Evolutionary conservation across 1,140 invertebrate species (phyloP), one percentile per base, ranked within the genome.

Genomic region (Saxidomus purpurata): DNA sequence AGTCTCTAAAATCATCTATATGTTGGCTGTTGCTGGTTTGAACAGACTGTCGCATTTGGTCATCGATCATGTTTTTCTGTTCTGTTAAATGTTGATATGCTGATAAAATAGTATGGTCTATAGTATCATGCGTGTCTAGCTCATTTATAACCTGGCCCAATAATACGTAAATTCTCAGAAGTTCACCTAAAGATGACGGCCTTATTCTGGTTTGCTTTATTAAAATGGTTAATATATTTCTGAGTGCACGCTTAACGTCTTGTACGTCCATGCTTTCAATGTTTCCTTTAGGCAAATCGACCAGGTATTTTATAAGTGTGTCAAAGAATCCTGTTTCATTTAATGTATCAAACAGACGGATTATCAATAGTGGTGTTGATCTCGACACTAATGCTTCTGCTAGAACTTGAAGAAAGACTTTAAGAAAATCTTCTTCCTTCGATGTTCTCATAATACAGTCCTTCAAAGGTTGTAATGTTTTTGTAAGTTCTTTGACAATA

Each of bases 1-100:
- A 55, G n/a, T 84, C 69, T 6, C 95, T 91, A 87, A 95, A 96
- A 84, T 95, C 91, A 43, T 95, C 91, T 0, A 90, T 92, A 8
- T 94, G 92, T 25, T 76, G 25, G 8, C 15, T 1, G 4, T 34
- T 38, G 3, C 67, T n/a, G n/a, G n/a, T n/a, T n/a, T n/a, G n/a
- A n/a, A 2, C 6, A 36, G 3, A 6, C 47, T 79, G 3, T 13
- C 1, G 1, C 22, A 1, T 1, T 31, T 34, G 1, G 4, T 19
- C 1, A 4, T 79, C 76, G 4, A 55, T 13, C 43, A 1, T 36
- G 0, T 79, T 55, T 15, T 79, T 79, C 15, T 52, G n/a, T 34
- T 55, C 76, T 55, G n/a, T 47, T 15, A 79, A 19, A 0, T 79
- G 22, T 49, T 22, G 11, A 31, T 15, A 52, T 9, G 8, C 36